phyloP scores from a whole-genome alignment of 2,113 vertebrate genomes.

The Pogona vitticeps region DNA sequence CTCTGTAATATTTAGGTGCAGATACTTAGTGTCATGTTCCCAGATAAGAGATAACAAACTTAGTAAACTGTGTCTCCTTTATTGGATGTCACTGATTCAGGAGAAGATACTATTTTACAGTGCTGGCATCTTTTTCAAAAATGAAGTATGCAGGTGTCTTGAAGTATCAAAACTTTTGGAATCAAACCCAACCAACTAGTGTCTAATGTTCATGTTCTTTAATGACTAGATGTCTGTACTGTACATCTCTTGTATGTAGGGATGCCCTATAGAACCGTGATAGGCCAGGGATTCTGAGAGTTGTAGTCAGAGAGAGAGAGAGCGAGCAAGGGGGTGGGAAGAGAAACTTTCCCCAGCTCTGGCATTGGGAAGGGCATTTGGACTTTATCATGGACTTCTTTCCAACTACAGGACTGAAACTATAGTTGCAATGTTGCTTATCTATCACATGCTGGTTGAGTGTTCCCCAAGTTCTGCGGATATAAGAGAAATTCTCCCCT shows the following conservation, averaged over 20 bases:
- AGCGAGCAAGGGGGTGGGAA: no score
- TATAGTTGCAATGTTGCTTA: neutral
- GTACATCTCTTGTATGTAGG: neutral
- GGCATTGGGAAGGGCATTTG: neutral
- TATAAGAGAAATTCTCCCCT: neutral
- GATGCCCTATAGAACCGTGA: no score
- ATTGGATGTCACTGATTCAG: neutral
- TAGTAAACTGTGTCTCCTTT: neutral
- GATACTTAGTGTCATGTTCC: conserved; percentile 1
- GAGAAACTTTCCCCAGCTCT: no score
- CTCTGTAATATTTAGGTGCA: conserved; percentile 5
- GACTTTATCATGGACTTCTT: neutral
- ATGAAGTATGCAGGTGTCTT: neutral
- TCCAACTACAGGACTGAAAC: neutral
- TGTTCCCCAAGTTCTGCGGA: neutral
- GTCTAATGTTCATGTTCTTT: neutral
- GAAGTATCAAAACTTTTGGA: neutral
- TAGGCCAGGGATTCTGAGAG: no score
- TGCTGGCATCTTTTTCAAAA: neutral
- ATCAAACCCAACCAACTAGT: neutral
- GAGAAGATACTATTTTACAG: neutral
- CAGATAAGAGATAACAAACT: neutral
- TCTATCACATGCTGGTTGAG: neutral
- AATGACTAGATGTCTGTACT: neutral
- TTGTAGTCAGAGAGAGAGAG: no score